These are phyloP conservation scores for Kryphioiulus occultus DNA, from an alignment of 2,888 invertebrate genomes.

Conservation along the genomic window DNA sequence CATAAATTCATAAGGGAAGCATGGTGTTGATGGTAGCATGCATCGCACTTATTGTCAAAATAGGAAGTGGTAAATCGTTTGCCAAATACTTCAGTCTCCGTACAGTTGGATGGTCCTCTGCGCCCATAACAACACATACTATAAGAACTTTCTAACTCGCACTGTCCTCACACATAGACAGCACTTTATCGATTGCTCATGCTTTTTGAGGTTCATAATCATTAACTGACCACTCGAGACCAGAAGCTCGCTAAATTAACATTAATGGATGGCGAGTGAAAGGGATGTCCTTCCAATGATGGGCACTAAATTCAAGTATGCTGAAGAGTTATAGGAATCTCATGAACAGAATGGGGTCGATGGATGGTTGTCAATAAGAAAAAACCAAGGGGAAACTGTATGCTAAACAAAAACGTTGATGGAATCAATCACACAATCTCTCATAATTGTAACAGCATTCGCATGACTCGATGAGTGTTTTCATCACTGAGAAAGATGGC, in stretches of 20 bases:
- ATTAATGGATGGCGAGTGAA: not conserved
- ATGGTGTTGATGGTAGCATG: no score
- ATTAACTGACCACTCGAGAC: not conserved
- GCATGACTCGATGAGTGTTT: no score
- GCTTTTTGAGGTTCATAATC: not conserved
- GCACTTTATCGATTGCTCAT: not conserved
- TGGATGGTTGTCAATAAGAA: not conserved
- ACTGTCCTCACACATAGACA: not conserved
- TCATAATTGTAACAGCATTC: not conserved
- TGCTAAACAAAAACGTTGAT: not conserved
- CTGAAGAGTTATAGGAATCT: not conserved
- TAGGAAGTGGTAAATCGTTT: no score
- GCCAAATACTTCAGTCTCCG: no score
- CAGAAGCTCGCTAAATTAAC: not conserved
- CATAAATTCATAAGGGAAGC: no score
- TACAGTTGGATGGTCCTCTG: no score
- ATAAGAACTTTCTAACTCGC: not conserved
- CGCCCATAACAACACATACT: no score
- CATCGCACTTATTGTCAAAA: no score
- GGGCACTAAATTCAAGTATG: not conserved
- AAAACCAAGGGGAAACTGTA: not conserved
- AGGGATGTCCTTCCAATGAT: not conserved
- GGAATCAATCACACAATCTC: not conserved
- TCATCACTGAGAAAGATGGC: no score
- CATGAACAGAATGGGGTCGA: not conserved